phyloP scores from a whole-genome alignment of 2,113 vertebrate genomes.

The Micronycteris hirsuta region DNA sequence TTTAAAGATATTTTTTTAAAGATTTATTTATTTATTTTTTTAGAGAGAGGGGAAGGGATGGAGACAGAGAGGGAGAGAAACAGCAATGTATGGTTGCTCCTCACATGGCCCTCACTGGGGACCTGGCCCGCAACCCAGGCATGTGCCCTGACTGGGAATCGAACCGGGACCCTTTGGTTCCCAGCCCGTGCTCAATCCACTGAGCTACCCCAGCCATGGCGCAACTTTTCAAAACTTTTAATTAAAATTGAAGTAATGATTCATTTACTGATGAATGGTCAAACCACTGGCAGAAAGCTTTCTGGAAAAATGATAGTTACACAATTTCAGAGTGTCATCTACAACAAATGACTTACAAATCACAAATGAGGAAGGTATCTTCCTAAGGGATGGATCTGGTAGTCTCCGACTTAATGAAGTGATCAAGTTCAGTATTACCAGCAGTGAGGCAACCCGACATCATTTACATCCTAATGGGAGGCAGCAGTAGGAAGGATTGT shows the following conservation, averaged over 20 bases:
- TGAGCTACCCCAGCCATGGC: no score
- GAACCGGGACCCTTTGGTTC: no score
- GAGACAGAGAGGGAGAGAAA: no score
- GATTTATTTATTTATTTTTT: no score
- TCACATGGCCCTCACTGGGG: no score
- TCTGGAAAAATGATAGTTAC: neutral
- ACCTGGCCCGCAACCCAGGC: no score
- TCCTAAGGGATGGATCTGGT: neutral
- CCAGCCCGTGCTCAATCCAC: no score
- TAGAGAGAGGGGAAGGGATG: no score
- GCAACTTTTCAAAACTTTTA: neutral
- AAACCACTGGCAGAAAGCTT: neutral
- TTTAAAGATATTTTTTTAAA: no score
- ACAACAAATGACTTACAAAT: conserved; percentile 19
- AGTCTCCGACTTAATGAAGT: neutral
- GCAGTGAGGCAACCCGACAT: neutral
- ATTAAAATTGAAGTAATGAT: neutral
- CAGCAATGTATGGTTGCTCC: no score
- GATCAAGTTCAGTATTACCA: neutral
- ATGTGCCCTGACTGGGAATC: no score
- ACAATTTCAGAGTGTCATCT: neutral
- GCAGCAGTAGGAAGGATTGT: neutral
- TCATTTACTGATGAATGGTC: neutral
- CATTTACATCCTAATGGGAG: neutral
- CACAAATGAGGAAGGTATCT: neutral